Base-by-base conservation (phyloP, 30 jellyfish, hydroid and myxozoan genomes). In the Cassiopea andromeda region DNA sequence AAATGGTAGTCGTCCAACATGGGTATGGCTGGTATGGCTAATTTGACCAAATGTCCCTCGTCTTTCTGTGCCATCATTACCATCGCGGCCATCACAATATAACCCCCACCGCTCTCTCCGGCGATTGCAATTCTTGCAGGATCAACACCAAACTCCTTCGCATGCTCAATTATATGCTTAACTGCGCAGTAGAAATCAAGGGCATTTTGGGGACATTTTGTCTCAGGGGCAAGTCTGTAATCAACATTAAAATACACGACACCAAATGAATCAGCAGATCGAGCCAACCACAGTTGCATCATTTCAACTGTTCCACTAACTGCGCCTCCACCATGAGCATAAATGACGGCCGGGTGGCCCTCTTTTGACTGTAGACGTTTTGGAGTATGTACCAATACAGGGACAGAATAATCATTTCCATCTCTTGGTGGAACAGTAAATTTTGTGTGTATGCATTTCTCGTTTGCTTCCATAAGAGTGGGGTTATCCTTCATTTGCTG, bases 101-200 rank as follows among this genome's bases (percentile, higher is more conserved):
- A 85, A 17, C 93, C 93, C 1, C 93, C 93, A 43, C 93, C 93
- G 17, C 93, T 85, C 5, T 85, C 93, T 1, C 93, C 93, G 3
- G 73, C 73, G 74, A 85, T 85, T 43, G 82, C 93, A 74, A 85
- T 85, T 60, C 76, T 85, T 17, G 46, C 19, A 15, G 93, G 67
- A 59, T 85, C 93, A 73, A 85, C 16, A 2, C 93, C 93, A 44
- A 48, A 76, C 0, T 74, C 88, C 10, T 72, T 4, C 18, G 93
- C 93, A 76, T 85, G 68, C 80, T 85, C 88, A 38, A 60, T 46
- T 1, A 85, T 64, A 38, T 85, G 82, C 73, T 85, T 85, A 54
- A 85, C 60, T 27, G 88, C 93, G 50, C 82, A 58, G 60, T 85
- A 85, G 58, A 85, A 85, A 64, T 85, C 93, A 18, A 74, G 81